Evolutionary conservation across 1,140 invertebrate genomes (phyloP).

Genomic region (Drosophila grimshawi): DNA sequence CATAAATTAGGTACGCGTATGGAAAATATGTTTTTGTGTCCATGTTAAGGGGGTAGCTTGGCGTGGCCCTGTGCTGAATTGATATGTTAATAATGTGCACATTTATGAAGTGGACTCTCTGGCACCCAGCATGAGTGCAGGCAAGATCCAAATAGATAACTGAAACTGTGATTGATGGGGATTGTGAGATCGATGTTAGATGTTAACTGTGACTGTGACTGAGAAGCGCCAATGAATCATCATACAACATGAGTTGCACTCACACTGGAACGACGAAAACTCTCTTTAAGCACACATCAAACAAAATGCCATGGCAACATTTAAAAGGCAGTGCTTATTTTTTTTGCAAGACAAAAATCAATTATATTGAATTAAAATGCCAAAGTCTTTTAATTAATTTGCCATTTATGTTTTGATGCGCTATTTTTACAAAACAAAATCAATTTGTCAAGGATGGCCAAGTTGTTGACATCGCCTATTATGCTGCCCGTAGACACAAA

Average conservation of each 20-base stretch:
- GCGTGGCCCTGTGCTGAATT: conserved; percentile 21
- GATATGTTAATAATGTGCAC: conserved; percentile 48
- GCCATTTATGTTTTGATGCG: conserved; percentile 14
- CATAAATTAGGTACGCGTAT: conserved; percentile 50
- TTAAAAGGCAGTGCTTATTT: background rate
- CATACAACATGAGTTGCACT: too few relatives aligned
- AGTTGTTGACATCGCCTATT: conserved; percentile 35
- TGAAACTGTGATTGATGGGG: conserved; percentile 16
- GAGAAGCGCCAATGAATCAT: background rate
- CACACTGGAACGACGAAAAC: too few relatives aligned
- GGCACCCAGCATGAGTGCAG: too few relatives aligned
- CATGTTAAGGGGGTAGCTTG: background rate
- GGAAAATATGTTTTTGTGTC: background rate
- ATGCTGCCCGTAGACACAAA: conserved; percentile 9
- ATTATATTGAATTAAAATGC: conserved; percentile 40
- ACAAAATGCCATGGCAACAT: background rate
- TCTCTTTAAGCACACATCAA: too few relatives aligned
- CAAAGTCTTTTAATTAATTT: conserved; percentile 48
- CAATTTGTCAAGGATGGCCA: background rate
- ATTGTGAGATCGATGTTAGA: conserved; percentile 8
- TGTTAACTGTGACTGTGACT: background rate
- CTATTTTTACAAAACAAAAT: conserved; percentile 22
- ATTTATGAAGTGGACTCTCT: conserved; percentile 18
- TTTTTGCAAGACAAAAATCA: conserved; percentile 38
- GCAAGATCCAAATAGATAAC: background rate